These are phyloP conservation scores for Molossus alvarezi DNA, from an alignment of 2,797 vertebrate species.

Conservation along the genomic window DNA sequence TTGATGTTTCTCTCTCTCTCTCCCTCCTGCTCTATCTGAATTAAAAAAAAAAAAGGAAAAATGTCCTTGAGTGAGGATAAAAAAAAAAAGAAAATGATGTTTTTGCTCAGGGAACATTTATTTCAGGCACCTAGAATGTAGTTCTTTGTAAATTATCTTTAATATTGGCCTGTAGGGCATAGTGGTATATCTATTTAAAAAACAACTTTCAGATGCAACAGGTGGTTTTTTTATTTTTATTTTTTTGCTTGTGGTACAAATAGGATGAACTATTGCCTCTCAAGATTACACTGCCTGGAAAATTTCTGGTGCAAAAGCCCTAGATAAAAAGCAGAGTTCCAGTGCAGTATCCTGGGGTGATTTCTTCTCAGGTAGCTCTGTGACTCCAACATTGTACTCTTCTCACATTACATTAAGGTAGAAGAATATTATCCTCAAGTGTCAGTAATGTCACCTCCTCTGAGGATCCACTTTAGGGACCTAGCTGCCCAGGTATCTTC, in stretches of 20 bases:
- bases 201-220: slow-evolving; percentile 52
- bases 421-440: not conserved
- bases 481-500: not conserved
- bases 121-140: slow-evolving; percentile 27
- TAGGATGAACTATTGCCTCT: not conserved
- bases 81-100: not conserved
- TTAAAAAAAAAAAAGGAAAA: no score
- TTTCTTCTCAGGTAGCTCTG: not conserved
- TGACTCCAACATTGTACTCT: not conserved
- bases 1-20: no score
- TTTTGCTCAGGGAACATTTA: slow-evolving; percentile 51
- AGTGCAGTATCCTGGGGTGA: not conserved
- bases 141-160: slow-evolving; percentile 42
- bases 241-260: not conserved
- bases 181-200: slow-evolving; percentile 38
- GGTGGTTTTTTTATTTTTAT: not conserved
- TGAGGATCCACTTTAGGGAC: not conserved
- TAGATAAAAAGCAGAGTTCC: not conserved
- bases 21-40: no score
- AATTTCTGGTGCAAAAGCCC: not conserved
- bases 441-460: not conserved
- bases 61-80: no score
- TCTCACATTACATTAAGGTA: not conserved
- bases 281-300: slow-evolving; percentile 24
- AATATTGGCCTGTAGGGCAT: not conserved